phyloP scores from a whole-genome alignment of 2,113 vertebrate genomes.

The Tetrao urogallus region DNA sequence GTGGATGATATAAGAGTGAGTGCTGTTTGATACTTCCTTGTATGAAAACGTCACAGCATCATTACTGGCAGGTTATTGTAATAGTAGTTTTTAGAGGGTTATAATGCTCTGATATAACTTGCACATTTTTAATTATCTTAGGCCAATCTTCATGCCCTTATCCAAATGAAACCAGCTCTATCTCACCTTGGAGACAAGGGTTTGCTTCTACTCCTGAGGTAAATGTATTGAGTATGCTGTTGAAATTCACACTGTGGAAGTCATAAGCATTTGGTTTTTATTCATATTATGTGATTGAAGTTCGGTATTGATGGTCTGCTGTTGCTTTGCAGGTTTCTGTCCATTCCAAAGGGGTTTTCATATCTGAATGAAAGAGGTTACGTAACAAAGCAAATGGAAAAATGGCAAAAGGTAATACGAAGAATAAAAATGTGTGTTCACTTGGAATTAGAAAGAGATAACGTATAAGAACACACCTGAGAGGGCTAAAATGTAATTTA shows the following conservation, averaged over 20 bases:
- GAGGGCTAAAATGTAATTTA: background rate
- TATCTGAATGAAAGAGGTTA: constrained; percentile 98
- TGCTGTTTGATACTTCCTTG: background rate
- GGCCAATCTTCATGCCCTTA: constrained; percentile 98
- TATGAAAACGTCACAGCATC: background rate
- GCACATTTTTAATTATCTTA: constrained; percentile 59
- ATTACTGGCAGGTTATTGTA: background rate
- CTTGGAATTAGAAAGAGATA: background rate
- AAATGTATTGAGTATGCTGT: constrained; percentile 22
- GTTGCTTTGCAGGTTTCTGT: constrained; percentile 88
- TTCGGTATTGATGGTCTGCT: background rate
- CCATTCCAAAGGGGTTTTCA: constrained; percentile 98
- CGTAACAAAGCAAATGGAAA: constrained; percentile 96
- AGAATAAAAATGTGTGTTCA: background rate
- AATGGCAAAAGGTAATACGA: constrained; percentile 94
- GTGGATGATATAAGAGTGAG: background rate
- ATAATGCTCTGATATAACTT: background rate
- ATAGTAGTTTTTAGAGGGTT: background rate
- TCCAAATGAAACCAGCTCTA: constrained; percentile 97
- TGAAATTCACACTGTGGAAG: background rate
- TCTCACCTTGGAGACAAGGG: constrained; percentile 98
- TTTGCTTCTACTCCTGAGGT: constrained; percentile 94
- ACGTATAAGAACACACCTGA: background rate
- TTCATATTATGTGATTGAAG: background rate
- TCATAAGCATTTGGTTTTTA: background rate